phyloP scores from a whole-genome alignment of 2,888 invertebrate species.

The Rhamnusium bicolor region DNA sequence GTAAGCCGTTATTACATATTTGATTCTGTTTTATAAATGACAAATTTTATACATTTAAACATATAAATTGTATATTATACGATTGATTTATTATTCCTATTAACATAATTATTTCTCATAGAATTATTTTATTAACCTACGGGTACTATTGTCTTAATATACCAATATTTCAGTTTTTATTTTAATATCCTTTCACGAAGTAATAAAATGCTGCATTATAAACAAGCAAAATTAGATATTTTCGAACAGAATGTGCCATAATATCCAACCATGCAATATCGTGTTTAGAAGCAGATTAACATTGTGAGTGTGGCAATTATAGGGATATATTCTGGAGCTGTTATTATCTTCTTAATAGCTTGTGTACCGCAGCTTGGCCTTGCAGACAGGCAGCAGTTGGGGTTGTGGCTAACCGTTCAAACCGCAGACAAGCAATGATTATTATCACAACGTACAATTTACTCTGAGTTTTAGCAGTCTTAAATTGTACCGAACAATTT shows the following conservation, averaged over 20 bases:
- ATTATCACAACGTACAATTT: constrained; percentile 57
- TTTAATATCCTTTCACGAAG: not conserved
- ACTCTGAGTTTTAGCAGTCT: no score
- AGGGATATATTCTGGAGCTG: constrained; percentile 64
- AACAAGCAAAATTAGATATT: constrained; percentile 6
- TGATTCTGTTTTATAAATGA: no score
- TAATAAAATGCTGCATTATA: not conserved
- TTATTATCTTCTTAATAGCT: constrained; percentile 64
- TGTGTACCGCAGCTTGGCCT: constrained; percentile 63
- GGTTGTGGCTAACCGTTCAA: constrained; percentile 63
- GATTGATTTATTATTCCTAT: no score
- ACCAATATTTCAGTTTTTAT: no score
- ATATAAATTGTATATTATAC: no score
- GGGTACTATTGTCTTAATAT: no score
- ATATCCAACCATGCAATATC: constrained; percentile 52
- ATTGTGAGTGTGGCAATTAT: constrained; percentile 64
- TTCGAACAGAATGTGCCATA: constrained; percentile 39
- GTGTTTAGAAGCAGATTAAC: constrained; percentile 57
- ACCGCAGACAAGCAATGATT: constrained; percentile 66
- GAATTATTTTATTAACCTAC: no score
- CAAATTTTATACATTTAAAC: no score
- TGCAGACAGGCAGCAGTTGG: constrained; percentile 62
- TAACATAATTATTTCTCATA: no score
- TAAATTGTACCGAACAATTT: no score
- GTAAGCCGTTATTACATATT: no score